Base-by-base conservation (phyloP, 2,113 vertebrate species). In the Periophthalmodon schlosseri region DNA sequence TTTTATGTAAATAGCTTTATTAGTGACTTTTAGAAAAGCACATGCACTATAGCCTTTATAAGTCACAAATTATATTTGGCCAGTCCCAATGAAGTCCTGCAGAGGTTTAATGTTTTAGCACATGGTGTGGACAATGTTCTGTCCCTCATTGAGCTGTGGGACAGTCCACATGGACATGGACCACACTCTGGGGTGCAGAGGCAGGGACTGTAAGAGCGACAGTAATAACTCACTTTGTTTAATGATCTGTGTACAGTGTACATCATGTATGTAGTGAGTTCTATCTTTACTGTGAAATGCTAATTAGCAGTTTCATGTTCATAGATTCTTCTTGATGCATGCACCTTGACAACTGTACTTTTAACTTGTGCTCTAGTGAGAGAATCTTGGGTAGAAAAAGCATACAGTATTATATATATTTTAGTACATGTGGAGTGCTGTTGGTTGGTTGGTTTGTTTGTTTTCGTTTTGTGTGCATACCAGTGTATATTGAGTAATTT, bases 321-420 rank as follows among this genome's bases (percentile, higher is more conserved):
- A 57, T 23, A 57, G 56, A 57, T 64, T 20, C 24, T 63, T 63
- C 34, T 65, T 65, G 34, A 65, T 39, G 63, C 63, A 65, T 65
- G 63, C 60, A 63, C 24, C 33, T 63, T 33, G 60, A 7, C 33
- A 63, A 34, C 5, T 63, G 54, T 57, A 6, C 15, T 18, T 63
- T 34, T 34, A 34, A 63, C 60, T 65, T 65, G 33, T 65, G 18
- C 34, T 39, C 18, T 39, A 4, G 33, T 39, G 14, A 16, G 60
- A 63, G 14, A 63, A 28, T 13, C 5, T 36, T 36, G 33, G 15
- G 60, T 33, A 63, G 14, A 65, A 65, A 65, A 60, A 15, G 52
- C 12, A 4, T 7, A 33, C 14, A 8, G 14, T 8, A 44, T 44
- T 44, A 44, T 44, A 44, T 11, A 28, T 58, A 12, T 24, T 58